phyloP scores from a whole-genome alignment of 2,113 vertebrate genomes.

The Pipra filicauda region DNA sequence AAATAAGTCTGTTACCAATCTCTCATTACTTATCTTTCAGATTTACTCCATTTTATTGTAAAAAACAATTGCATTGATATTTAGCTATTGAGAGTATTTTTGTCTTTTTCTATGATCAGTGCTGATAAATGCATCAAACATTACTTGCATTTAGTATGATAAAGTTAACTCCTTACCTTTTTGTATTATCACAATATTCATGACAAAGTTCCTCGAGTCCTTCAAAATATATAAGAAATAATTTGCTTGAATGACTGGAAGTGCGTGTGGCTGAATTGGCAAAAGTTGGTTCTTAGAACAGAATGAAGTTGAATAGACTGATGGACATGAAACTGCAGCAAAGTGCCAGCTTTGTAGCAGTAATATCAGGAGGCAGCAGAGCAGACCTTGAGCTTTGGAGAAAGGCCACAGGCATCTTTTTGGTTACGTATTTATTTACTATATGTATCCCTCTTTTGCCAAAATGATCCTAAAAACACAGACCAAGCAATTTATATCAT shows the following conservation, averaged over 20 bases:
- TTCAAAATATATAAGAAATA: background rate
- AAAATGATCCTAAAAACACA: background rate
- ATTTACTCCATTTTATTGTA: background rate
- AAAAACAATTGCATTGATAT: background rate
- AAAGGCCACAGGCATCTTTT: background rate
- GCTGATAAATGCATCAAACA: background rate
- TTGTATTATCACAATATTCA: background rate
- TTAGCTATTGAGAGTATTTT: background rate
- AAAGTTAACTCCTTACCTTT: background rate
- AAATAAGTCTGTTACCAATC: background rate
- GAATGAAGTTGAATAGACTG: background rate
- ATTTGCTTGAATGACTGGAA: background rate
- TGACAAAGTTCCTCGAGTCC: background rate
- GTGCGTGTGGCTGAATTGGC: background rate
- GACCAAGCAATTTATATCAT: background rate
- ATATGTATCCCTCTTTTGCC: background rate
- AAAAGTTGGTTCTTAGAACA: background rate
- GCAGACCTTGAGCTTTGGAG: background rate
- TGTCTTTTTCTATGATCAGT: background rate
- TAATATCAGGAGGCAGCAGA: background rate
- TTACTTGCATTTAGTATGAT: background rate
- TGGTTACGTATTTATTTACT: background rate
- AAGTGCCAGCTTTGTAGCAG: background rate
- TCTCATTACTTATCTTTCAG: background rate
- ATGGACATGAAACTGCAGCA: background rate